These are phyloP conservation scores for Fragum whitleyi DNA, from an alignment of 2,888 invertebrate species.

Conservation along the genomic window DNA sequence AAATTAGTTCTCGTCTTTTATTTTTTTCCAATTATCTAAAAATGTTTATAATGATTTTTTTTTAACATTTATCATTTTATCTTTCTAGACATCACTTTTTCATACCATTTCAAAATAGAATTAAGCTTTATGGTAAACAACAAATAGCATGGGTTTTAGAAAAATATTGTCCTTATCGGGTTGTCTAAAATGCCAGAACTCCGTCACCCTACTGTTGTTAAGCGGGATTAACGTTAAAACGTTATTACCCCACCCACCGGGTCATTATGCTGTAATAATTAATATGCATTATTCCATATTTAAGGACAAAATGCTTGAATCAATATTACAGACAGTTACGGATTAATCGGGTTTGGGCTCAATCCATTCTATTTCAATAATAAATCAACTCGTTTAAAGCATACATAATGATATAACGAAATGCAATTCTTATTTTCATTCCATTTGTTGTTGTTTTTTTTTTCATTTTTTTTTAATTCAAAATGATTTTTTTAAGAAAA, in stretches of 20 bases:
- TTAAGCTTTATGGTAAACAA: too few relatives aligned
- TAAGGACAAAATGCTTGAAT: slow-evolving; percentile 22
- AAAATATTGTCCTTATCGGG: slow-evolving; percentile 7
- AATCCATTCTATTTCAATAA: background rate
- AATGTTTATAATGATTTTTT: too few relatives aligned
- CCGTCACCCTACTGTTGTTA: background rate
- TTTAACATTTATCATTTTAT: too few relatives aligned
- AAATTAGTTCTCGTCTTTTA: too few relatives aligned
- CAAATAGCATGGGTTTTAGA: too few relatives aligned
- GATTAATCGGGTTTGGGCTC: background rate
- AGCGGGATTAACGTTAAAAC: slow-evolving; percentile 19
- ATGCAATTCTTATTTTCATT: too few relatives aligned
- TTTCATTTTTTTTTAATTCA: background rate
- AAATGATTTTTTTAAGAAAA: too few relatives aligned
- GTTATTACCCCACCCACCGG: background rate
- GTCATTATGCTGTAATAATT: slow-evolving; percentile 14
- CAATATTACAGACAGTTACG: slow-evolving; percentile 22
- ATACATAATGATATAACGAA: background rate
- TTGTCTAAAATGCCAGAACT: background rate
- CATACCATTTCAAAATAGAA: background rate
- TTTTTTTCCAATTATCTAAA: too few relatives aligned
- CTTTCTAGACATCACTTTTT: background rate
- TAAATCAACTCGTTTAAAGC: background rate
- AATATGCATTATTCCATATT: slow-evolving; percentile 9
- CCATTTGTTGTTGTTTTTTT: background rate